A percentile compares a stretch with the other conserved stretches of the same genome.
phyloP scores from a whole-genome alignment of 2,888 invertebrate genomes.

The Eucriotettix oculatus region DNA sequence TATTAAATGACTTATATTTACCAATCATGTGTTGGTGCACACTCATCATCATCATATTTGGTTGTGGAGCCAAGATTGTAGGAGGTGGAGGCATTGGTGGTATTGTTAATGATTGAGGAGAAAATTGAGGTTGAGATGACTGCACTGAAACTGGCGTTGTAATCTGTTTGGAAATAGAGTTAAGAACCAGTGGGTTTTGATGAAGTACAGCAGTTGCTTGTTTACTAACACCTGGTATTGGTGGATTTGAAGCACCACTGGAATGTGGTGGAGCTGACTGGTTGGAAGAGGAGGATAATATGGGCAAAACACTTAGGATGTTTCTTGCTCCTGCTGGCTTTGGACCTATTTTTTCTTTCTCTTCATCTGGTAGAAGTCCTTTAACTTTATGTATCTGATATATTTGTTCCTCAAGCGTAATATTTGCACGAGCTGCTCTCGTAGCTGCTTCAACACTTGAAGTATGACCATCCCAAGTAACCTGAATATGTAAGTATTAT shows the following conservation, averaged over 20 bases:
- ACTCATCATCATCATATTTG: conserved; percentile 45
- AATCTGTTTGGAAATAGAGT: conserved; percentile 12
- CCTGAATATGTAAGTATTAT: conserved; percentile 28
- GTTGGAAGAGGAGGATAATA: too few relatives aligned
- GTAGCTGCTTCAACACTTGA: conserved; percentile 93
- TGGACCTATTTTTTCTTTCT: conserved; percentile 93
- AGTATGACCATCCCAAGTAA: conserved; percentile 97
- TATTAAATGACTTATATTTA: conserved; percentile 18
- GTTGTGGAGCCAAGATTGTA: conserved; percentile 30
- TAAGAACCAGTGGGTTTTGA: neutral
- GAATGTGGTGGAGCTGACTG: too few relatives aligned
- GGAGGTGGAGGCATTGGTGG: conserved; percentile 28
- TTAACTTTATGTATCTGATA: conserved; percentile 95
- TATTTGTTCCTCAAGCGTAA: conserved; percentile 91
- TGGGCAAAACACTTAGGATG: too few relatives aligned
- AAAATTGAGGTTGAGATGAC: conserved; percentile 32
- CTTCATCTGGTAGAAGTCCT: conserved; percentile 84
- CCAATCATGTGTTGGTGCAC: conserved; percentile 40
- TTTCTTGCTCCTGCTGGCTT: conserved; percentile 43
- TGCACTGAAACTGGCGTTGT: conserved; percentile 9
- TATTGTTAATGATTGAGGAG: conserved; percentile 23
- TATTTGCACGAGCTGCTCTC: conserved; percentile 82
- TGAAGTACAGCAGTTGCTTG: too few relatives aligned
- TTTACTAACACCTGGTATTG: neutral
- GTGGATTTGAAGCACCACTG: neutral